A percentile compares a stretch with the other conserved stretches of the same genome.
These are phyloP conservation scores for Sesamia inferens DNA, from an alignment of 2,888 invertebrate genomes.

Conservation along the genomic window DNA sequence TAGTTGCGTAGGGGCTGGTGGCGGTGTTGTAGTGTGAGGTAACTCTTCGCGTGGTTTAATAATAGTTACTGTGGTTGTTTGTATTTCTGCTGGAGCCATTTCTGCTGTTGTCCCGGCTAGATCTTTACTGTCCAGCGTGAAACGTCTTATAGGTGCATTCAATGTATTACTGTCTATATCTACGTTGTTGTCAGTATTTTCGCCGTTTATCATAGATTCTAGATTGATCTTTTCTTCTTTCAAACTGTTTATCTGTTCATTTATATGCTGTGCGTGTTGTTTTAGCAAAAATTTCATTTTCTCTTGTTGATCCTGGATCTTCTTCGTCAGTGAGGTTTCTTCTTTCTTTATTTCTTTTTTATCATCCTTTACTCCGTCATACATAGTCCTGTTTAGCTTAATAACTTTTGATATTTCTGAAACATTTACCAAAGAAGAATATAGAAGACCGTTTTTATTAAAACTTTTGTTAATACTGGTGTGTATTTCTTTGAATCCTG, in stretches of 20 bases:
- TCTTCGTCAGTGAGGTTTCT: slow-evolving; percentile 46
- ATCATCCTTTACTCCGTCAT: slow-evolving; percentile 20
- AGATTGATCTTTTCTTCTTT: slow-evolving; percentile 74
- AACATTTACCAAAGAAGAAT: slow-evolving; percentile 80
- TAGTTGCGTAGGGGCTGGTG: slow-evolving; percentile 16
- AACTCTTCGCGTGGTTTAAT: slow-evolving; percentile 11
- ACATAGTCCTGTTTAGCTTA: slow-evolving; percentile 68
- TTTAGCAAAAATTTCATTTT: slow-evolving; percentile 73
- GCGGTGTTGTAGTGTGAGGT: slow-evolving; percentile 29
- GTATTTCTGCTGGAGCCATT: slow-evolving; percentile 40
- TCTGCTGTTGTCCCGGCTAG: slow-evolving; percentile 55
- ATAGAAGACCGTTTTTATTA: slow-evolving; percentile 79
- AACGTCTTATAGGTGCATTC: slow-evolving; percentile 1
- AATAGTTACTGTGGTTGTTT: slow-evolving; percentile 24
- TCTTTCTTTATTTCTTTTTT: slow-evolving; percentile 9
- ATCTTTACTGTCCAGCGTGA: slow-evolving; percentile 53
- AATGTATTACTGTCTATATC: slow-evolving; percentile 52
- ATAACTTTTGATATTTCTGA: slow-evolving; percentile 83
- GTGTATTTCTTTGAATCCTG: slow-evolving; percentile 83
- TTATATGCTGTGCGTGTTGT: slow-evolving; percentile 75
- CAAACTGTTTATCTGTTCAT: slow-evolving; percentile 74
- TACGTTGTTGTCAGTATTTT: slow-evolving; percentile 39
- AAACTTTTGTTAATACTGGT: slow-evolving; percentile 84
- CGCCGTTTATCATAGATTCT: slow-evolving; percentile 54
- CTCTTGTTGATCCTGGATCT: slow-evolving; percentile 67